phyloP scores from a whole-genome alignment of 2,888 invertebrate genomes.

The Chymomyza amoena region DNA sequence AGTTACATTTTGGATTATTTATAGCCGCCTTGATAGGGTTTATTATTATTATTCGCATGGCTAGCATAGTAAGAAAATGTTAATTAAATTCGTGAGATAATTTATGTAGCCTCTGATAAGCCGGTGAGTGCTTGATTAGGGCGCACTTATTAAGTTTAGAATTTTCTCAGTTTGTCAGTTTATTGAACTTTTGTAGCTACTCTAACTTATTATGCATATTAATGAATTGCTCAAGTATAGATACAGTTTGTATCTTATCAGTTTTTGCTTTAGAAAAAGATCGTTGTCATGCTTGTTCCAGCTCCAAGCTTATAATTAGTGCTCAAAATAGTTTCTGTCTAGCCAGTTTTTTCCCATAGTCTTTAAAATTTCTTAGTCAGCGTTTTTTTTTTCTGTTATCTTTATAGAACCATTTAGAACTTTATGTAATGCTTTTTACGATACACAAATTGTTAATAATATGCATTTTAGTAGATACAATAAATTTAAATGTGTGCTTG shows the following conservation, averaged over 20 bases:
- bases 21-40: constrained; percentile 45
- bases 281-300: too few species aligned
- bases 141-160: neutral
- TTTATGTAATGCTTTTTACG: too few species aligned
- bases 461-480: too few species aligned
- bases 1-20: constrained; percentile 50
- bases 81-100: constrained; percentile 56
- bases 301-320: neutral
- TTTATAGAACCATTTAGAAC: too few species aligned
- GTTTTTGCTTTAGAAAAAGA: too few species aligned
- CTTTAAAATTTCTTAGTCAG: neutral
- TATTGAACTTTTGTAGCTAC: neutral
- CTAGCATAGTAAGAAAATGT: constrained; percentile 49
- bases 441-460: too few species aligned
- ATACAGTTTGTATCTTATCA: too few species aligned
- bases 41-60: constrained; percentile 22
- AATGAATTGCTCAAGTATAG: neutral
- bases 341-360: neutral
- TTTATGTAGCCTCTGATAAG: constrained; percentile 56
- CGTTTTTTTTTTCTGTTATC: too few species aligned
- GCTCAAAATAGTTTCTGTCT: too few species aligned
- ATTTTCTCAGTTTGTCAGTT: neutral
- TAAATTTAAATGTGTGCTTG: too few species aligned
- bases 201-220: neutral
- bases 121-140: neutral